Base-by-base conservation (phyloP, 2,888 invertebrate species). In the Leptopilina syphax region DNA sequence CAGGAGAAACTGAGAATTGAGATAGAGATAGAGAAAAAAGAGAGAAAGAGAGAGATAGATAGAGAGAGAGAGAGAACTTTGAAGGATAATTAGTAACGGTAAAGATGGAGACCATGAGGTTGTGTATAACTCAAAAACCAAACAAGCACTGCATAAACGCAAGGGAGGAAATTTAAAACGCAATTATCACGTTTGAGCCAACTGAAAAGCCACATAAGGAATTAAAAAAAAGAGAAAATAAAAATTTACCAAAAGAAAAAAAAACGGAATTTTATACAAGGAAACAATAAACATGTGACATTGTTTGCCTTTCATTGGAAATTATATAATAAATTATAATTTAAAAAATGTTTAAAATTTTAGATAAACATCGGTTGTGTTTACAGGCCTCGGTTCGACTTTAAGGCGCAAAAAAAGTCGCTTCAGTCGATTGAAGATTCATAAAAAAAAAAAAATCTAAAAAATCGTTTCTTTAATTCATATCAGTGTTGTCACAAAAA, bases 51-150 rank as follows among this genome's bases (percentile, higher is more conserved):
- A 65, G 34, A 65, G 27, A 82, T 67, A 77, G 78, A 82, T 79
- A 83, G 47, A 81, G 83, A 77, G 78, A 82, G 80, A 83, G 47
- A 81, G 83, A 77, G 70, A 76, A 67, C 76, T 63, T 77, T 8
- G 63, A 77, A 34, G 80, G 82, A 77, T 73, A 67, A 81, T 80
- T 80, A 67, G 79, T 78, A 82, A 83, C 82, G 82, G 81, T 81
- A 83, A 85, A 84, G 85, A 84, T 85, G 85, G 84, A 87, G 89
- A 88, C 89, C 89, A 90, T 89, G 90, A 90, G 90, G 88, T 88
- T 88, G 87, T 85, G 86, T 88, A 85, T 86, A 87, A 78, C 70
- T 78, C 73, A 78, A 73, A 34, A 73, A 73, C 78, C 34, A 70
- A 78, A 78, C 18, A 78, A 78, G 78, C 78, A 78, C 68, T 78